A percentile compares a stretch with the other conserved stretches of the same genome.
These are phyloP conservation scores for Nannoperca obscura DNA, from an alignment of 2,797 vertebrate species.

Conservation along the genomic window DNA sequence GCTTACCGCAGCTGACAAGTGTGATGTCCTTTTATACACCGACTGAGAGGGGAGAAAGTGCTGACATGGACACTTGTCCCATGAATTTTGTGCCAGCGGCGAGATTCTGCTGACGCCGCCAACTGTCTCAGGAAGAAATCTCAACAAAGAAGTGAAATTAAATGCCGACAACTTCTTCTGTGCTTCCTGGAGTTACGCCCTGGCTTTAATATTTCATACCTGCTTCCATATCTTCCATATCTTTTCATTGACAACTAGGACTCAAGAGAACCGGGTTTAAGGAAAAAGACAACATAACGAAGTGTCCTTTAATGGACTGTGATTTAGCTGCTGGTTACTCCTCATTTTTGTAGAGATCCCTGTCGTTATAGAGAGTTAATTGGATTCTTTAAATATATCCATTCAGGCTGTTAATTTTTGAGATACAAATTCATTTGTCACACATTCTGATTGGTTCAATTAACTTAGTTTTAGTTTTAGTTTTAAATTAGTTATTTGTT, in stretches of 20 bases:
- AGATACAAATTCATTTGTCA: background rate
- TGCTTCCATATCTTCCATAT: conserved; percentile 41
- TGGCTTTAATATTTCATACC: conserved; percentile 75
- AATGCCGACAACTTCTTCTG: conserved; percentile 80
- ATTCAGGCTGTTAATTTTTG: background rate
- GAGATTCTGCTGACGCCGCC: conserved; percentile 83
- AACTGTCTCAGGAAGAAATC: conserved; percentile 82
- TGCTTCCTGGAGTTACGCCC: conserved; percentile 64
- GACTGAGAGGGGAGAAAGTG: conserved; percentile 79
- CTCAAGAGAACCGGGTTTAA: conserved; percentile 31
- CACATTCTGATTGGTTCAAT: conserved; percentile 1
- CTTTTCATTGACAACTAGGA: conserved; percentile 57
- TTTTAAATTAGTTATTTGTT: background rate
- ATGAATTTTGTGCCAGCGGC: conserved; percentile 78
- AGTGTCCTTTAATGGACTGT: conserved; percentile 20
- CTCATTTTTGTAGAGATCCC: background rate
- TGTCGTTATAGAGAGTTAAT: conserved; percentile 7
- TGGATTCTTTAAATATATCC: conserved; percentile 33
- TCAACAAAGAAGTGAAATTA: conserved; percentile 85
- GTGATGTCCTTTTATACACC: conserved; percentile 81
- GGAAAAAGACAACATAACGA: conserved; percentile 28
- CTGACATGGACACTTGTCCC: conserved; percentile 86
- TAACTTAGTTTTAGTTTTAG: too few relatives aligned
- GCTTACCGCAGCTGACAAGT: conserved; percentile 77
- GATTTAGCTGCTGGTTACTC: background rate